A percentile compares a stretch with the other conserved stretches of the same genome.
phyloP scores from a whole-genome alignment of 2,888 invertebrate species.

The Rhingia rostrata region DNA sequence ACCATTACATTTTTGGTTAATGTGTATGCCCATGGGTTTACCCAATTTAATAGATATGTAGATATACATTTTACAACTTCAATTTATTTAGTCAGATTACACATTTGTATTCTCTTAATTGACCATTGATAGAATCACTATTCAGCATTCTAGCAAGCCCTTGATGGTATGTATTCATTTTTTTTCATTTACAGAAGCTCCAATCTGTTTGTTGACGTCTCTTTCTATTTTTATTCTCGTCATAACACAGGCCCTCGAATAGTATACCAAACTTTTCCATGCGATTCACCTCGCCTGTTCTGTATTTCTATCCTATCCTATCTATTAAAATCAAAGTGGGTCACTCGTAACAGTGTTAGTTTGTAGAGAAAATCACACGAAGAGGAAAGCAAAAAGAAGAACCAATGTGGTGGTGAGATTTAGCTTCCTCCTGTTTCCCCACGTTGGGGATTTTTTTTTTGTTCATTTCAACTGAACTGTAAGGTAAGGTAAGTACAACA shows the following conservation, averaged over 20 bases:
- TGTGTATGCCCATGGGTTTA: too few relatives aligned
- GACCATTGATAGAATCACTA: too few relatives aligned
- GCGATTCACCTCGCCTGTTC: neutral
- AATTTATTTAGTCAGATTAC: too few relatives aligned
- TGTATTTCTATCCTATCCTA: neutral
- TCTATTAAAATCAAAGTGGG: constrained; percentile 32
- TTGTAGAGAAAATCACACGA: constrained; percentile 6
- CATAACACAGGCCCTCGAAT: neutral
- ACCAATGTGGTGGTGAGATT: constrained; percentile 20
- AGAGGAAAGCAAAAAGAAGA: neutral
- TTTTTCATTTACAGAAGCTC: too few relatives aligned
- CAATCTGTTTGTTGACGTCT: neutral
- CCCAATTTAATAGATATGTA: too few relatives aligned
- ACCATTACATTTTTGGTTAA: too few relatives aligned
- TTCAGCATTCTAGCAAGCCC: too few relatives aligned
- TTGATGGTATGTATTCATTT: too few relatives aligned
- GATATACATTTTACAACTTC: too few relatives aligned
- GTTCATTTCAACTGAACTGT: neutral
- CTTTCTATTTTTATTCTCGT: neutral
- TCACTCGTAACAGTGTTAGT: constrained; percentile 30
- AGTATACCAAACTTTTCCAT: neutral
- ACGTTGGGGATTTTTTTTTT: neutral
- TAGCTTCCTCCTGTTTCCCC: neutral
- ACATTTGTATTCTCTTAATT: too few relatives aligned
- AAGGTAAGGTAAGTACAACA: constrained; percentile 1